Base-by-base conservation (phyloP, 53 echinoderm and acorn worm genomes). In the Crossaster papposus region DNA sequence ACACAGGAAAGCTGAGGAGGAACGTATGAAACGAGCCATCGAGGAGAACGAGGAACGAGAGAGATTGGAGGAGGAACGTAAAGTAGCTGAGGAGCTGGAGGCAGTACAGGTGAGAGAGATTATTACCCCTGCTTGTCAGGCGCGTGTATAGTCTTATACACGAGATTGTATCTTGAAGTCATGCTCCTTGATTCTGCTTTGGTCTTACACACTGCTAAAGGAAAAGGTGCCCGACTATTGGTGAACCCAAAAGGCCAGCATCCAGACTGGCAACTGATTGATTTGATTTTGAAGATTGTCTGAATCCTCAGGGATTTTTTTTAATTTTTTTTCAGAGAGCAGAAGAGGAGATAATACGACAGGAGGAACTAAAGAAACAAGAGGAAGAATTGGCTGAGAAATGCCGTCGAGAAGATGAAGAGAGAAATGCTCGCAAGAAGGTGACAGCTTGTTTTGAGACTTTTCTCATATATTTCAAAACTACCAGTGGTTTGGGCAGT, bases 381-480 rank as follows among this genome's bases (percentile, higher is more conserved):
- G 94, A 98, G 33, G 90, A 71, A 26, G 99, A 96, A 79, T 88
- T 96, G 30, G 90, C 93, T 12, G 94, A 93, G 50, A 96, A 96
- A 86, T 92, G 94, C 62, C 94, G 92, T 75, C 93, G 92, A 74
- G 93, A 96, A 81, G 94, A 96, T 2, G 99, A 98, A 53, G 99
- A 96, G 73, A 91, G 99, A 54, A 94, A 93, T 83, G 99, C 96
- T 22, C 96, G 99, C 81, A 96, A 92, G 82, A 96, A 81, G 94
- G 99, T 97, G 77, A 58, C 6, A 58, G 58, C 58, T 20, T 44
- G 44, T 44, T 44, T 44, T 44, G 9, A 7, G 44, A 44, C 9
- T 0, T 44, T 44, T 44, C 9, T 44, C 44, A 0, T 0, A 7
- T 9, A 1, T 44, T 44, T 9, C 5, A 44, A 44, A 44, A 7